Base-by-base conservation (phyloP, 92 coral and sea anemone genomes). In the Porites evermanni region DNA sequence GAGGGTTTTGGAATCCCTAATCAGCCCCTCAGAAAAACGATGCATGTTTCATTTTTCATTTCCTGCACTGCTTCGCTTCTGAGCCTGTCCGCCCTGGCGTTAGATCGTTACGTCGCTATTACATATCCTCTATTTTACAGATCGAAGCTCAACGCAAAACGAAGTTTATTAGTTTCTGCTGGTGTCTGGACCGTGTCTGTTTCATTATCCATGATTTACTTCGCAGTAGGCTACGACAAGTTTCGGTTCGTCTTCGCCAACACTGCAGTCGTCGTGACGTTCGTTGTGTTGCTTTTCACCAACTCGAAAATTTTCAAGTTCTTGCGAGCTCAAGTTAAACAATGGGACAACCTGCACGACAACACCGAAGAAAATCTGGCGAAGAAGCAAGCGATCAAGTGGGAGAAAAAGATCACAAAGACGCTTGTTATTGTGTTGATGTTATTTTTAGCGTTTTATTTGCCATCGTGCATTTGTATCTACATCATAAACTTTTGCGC, bases 11-110 rank as follows among this genome's bases (percentile, higher is more conserved):
- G 87, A 16, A 59, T 29, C 14, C 81, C 53, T 1, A 81, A 53
- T 7, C 53, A 69, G 9, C 67, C n/a, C 17, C 53, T 68, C 3
- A 14, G 26, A 53, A 66, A n/a, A 64, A 2, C 8, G 53, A 56
- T 72, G 52, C 94, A 91, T 47, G 78, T 93, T 47, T 86, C 92
- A 2, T 93, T 78, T 72, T 88, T 93, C 26, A 89, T 88, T 10
- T 90, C 96, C 6, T 91, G 96, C 77, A 93, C 94, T 1, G 96
- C 95, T 9, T 93, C 96, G 12, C 79, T 93, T 63, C 81, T 93
- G 19, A 91, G 94, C 56, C 77, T 93, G 10, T 90, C 93, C 2
- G 91, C 91, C 67, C 58, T 93, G 87, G 86, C 93, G 1, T 91
- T 92, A 2, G 96, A 93, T 56, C 92, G 96, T 14, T 90, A 88